Evolutionary conservation across 2,888 invertebrate genomes (phyloP).

Genomic region (Idaea aversata): DNA sequence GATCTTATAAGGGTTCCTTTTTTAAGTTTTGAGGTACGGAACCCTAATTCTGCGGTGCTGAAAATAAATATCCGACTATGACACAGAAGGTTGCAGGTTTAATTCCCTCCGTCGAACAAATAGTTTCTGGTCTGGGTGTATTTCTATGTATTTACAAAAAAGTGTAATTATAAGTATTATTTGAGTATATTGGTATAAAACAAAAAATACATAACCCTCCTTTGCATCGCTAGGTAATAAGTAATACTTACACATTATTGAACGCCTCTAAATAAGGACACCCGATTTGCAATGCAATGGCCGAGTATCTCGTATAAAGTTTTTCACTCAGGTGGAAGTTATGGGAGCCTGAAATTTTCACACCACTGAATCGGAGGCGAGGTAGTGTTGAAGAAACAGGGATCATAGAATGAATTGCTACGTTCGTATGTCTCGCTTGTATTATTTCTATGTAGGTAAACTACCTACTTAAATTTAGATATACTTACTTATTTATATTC

Average conservation of each 20-base stretch:
- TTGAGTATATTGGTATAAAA: too few species aligned
- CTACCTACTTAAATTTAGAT: neutral
- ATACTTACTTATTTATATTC: neutral
- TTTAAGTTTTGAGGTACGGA: too few species aligned
- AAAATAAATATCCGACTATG: too few species aligned
- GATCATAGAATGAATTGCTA: neutral
- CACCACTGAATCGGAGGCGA: constrained; percentile 14
- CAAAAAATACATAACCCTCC: neutral
- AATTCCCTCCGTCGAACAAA: too few species aligned
- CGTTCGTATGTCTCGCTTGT: neutral
- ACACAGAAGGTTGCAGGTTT: too few species aligned
- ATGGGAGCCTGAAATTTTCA: constrained; percentile 73
- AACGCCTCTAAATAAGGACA: constrained; percentile 87
- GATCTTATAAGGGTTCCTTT: too few species aligned
- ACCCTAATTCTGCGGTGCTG: too few species aligned
- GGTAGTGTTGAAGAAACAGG: neutral
- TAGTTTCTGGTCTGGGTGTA: too few species aligned
- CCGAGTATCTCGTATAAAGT: constrained; percentile 88
- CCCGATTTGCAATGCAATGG: constrained; percentile 87
- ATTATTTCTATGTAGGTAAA: neutral
- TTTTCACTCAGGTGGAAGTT: constrained; percentile 89
- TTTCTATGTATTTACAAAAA: too few species aligned
- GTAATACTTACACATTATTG: constrained; percentile 83
- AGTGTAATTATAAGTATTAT: too few species aligned
- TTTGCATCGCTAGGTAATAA: neutral